Conservation (phyloP, 2,797 vertebrate genomes). For the Linurgus olivaceus region DNA sequence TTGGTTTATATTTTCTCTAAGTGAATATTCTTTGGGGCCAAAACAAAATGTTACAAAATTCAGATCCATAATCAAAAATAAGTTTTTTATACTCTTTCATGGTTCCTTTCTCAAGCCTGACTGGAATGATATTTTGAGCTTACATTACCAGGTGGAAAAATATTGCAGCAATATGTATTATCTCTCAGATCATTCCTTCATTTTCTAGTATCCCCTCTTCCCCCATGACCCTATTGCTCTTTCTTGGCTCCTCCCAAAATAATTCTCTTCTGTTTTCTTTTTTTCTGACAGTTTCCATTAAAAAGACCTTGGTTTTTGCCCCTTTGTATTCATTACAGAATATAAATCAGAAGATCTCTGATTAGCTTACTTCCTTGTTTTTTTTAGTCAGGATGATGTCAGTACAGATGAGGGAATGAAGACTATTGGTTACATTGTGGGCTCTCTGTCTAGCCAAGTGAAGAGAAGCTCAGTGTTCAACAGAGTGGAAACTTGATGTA, state of each 20-base stretch:
- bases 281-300: slow-evolving; percentile 62
- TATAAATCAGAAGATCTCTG: slow-evolving; percentile 60
- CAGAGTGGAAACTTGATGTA: background rate
- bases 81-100: background rate
- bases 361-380: slow-evolving; percentile 59
- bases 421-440: background rate
- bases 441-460: background rate
- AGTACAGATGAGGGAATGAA: background rate
- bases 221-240: slow-evolving; percentile 8
- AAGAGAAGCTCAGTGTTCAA: background rate
- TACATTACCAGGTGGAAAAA: background rate
- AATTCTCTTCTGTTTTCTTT: slow-evolving; percentile 62
- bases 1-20: background rate
- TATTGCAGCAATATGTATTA: background rate
- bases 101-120: background rate
- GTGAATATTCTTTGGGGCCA: background rate
- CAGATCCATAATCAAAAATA: background rate
- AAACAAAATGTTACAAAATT: background rate
- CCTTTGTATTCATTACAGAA: slow-evolving; percentile 64
- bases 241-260: slow-evolving; percentile 48
- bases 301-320: slow-evolving; percentile 60
- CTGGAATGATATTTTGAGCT: background rate
- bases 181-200: background rate
- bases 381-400: slow-evolving; percentile 47
- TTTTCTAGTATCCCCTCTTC: slow-evolving; percentile 1